phyloP scores from a whole-genome alignment of 2,113 vertebrate species.

The Chroicocephalus ridibundus region DNA sequence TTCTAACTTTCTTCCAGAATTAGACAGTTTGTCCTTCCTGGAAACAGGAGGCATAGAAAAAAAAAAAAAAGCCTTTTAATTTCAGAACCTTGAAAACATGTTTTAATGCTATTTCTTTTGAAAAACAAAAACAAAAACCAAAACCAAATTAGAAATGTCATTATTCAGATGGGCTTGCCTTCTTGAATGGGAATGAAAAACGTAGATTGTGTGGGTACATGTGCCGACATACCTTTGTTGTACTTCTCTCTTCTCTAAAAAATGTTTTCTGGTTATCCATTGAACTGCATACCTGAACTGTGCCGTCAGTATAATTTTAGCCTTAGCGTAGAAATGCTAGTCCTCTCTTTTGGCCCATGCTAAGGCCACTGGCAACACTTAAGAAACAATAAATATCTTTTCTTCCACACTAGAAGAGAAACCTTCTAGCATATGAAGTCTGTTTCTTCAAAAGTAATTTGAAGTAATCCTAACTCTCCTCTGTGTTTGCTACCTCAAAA shows the following conservation, averaged over 20 bases:
- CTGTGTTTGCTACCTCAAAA: constrained; percentile 17
- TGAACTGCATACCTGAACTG: not conserved
- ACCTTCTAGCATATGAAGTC: not conserved
- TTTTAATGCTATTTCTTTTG: not conserved
- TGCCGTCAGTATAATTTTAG: not conserved
- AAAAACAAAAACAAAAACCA: not conserved
- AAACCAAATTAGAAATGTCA: not conserved
- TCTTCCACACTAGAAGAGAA: not conserved
- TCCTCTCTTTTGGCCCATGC: not conserved
- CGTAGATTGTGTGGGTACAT: not conserved
- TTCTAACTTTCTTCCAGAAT: not conserved
- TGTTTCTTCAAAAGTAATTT: constrained; percentile 38
- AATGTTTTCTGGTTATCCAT: not conserved
- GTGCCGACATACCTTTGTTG: not conserved
- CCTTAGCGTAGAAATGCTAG: not conserved
- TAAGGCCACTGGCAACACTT: not conserved
- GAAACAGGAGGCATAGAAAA: not conserved
- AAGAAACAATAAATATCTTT: constrained; percentile 45
- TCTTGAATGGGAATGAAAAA: not conserved
- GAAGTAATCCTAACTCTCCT: constrained; percentile 47
- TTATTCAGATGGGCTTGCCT: not conserved
- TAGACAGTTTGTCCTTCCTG: not conserved
- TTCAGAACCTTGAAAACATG: not conserved
- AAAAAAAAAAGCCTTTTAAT: not conserved
- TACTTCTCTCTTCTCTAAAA: not conserved